These are phyloP conservation scores for Spisula subtruncata DNA, from an alignment of 2,888 invertebrate species.

Conservation along the genomic window DNA sequence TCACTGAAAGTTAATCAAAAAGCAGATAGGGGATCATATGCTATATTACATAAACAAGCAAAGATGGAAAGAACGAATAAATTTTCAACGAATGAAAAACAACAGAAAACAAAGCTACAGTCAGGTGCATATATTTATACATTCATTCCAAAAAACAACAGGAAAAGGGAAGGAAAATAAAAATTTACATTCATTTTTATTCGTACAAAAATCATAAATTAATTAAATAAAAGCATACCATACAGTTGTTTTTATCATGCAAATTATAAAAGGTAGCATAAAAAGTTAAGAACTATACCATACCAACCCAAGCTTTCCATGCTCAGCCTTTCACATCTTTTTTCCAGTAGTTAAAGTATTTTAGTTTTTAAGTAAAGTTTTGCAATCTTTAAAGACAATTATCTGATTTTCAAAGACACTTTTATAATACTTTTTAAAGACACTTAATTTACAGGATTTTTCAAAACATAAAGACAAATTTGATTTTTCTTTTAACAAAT, in stretches of 20 bases:
- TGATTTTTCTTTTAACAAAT: too few species aligned
- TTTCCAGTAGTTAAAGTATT: too few species aligned
- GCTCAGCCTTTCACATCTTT: too few species aligned
- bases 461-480: too few species aligned
- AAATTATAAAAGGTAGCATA: not conserved
- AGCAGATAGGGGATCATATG: not conserved
- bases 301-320: too few species aligned
- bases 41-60: not conserved
- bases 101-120: not conserved
- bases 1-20: constrained; percentile 14
- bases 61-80: not conserved
- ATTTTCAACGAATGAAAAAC: not conserved
- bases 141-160: not conserved
- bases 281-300: too few species aligned
- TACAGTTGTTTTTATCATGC: not conserved
- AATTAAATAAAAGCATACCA: not conserved
- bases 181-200: not conserved
- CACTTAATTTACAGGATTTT: too few species aligned
- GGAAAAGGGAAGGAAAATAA: not conserved
- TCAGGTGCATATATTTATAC: not conserved
- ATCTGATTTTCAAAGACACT: too few species aligned
- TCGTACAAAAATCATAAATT: not conserved
- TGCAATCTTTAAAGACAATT: too few species aligned
- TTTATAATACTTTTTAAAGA: too few species aligned
- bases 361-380: too few species aligned